Base-by-base conservation (phyloP, 2,797 vertebrate species). In the Diglossa cyanea region DNA sequence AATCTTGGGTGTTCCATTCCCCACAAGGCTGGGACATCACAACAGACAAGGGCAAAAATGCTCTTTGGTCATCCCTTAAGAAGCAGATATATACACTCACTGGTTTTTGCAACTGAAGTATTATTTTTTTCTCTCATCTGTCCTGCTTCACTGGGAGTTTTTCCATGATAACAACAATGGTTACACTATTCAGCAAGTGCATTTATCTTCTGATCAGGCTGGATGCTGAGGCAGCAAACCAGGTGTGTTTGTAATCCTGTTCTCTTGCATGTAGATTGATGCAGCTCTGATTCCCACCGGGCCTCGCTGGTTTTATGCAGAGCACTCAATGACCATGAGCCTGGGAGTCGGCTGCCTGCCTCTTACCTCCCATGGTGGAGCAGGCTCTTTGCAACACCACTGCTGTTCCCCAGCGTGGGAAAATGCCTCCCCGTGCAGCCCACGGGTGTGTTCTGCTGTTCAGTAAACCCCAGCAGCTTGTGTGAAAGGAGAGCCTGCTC, bases 181-280 rank as follows among this genome's bases (percentile, higher is more conserved):
- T 60, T 95, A 11, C 9, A 26, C 65, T 62, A 25, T 77, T 94
- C 67, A 88, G 68, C 78, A 88, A 77, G 53, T 86, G 30, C 13
- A 23, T 91, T 95, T 97, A 86, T 97, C 93, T 94, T 85, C 65
- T 75, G 71, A 93, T 90, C 83, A 9, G 35, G 10, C 88, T 89
- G 58, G 2, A 7, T 65, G 93, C 94, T 94, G 96, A 96, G 78
- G 53, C 79, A 93, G 94, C 6, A 30, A 88, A 94, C 71, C 53
- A 80, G 82, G 74, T 77, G 85, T 72, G 58, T 82, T 84, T 85
- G 25, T 48, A 79, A 89, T 88, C 67, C 44, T 55, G 21, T 86
- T 93, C 75, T 81, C 67, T 57, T 80, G 70, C 12, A 6, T 18
- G 18, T 18, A 60, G 81, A 26, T 48, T 5, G 0, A 44, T 88